These are phyloP conservation scores for Gymnoscopelus braueri DNA, from an alignment of 2,797 vertebrate species.

Conservation along the genomic window DNA sequence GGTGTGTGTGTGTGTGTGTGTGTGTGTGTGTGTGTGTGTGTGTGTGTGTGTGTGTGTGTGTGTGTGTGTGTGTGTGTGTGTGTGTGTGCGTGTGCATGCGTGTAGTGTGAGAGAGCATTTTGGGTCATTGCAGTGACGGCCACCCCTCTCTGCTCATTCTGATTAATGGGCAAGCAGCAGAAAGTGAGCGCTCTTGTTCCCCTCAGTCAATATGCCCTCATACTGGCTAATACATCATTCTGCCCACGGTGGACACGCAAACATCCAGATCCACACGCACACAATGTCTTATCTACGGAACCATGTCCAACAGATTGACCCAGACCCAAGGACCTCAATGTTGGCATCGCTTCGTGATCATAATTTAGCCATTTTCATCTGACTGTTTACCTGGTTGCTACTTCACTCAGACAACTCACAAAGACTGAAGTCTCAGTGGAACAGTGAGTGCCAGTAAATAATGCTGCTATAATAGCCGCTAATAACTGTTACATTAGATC, in stretches of 20 bases:
- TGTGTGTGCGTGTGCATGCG: too few species aligned
- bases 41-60: too few species aligned
- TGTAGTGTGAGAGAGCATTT: background rate
- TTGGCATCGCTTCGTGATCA: background rate
- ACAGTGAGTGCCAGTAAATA: too few species aligned
- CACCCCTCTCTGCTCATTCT: background rate
- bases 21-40: too few species aligned
- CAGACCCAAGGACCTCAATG: background rate
- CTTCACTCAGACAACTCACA: background rate
- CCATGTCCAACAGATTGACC: background rate
- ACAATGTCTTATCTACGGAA: background rate
- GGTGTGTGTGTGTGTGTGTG: too few species aligned
- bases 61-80: too few species aligned
- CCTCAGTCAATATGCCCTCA: conserved; percentile 38
- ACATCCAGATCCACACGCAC: background rate
- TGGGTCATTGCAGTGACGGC: conserved; percentile 3
- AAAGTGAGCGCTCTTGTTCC: conserved; percentile 27
- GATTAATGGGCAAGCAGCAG: conserved; percentile 26
- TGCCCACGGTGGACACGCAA: background rate
- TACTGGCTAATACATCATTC: conserved; percentile 41
- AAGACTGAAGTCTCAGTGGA: too few species aligned
- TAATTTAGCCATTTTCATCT: background rate
- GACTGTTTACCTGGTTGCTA: background rate
- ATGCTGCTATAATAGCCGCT: too few species aligned
- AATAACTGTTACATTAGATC: background rate